phyloP scores from a whole-genome alignment of 2,888 invertebrate species.

The Hypselothyrea guttata region DNA sequence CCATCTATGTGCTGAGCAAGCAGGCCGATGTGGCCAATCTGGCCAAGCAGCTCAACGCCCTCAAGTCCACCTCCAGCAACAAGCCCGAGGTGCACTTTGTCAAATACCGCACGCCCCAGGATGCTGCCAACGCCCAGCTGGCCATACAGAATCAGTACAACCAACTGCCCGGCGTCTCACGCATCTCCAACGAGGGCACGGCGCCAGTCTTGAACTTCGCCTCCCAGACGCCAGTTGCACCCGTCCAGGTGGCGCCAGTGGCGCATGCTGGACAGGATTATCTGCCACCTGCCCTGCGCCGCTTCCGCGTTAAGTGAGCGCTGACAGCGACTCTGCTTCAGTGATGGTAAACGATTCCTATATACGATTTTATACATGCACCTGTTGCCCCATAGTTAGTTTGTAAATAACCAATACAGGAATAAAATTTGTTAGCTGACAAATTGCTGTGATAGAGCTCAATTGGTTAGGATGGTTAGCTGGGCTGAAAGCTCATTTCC shows the following conservation, averaged over 20 bases:
- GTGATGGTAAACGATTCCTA: slow-evolving; percentile 60
- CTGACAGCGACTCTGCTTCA: neutral
- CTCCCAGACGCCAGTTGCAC: slow-evolving; percentile 38
- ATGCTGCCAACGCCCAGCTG: slow-evolving; percentile 79
- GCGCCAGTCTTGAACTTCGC: slow-evolving; percentile 78
- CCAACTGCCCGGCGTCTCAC: slow-evolving; percentile 72
- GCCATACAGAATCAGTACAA: slow-evolving; percentile 79
- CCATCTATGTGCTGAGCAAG: slow-evolving; percentile 80
- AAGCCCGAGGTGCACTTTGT: slow-evolving; percentile 80
- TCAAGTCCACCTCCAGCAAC: slow-evolving; percentile 56
- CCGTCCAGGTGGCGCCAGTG: slow-evolving; percentile 15
- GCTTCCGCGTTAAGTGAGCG: slow-evolving; percentile 68
- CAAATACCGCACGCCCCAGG: slow-evolving; percentile 79
- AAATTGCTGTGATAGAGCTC: slow-evolving; percentile 25
- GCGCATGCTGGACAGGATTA: slow-evolving; percentile 48
- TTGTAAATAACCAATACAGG: slow-evolving; percentile 50
- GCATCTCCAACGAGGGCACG: slow-evolving; percentile 74
- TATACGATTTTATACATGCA: slow-evolving; percentile 23
- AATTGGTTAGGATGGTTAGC: slow-evolving; percentile 4
- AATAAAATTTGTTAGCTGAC: slow-evolving; percentile 59
- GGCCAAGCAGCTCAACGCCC: slow-evolving; percentile 70
- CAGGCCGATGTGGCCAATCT: slow-evolving; percentile 72
- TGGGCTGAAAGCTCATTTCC: slow-evolving; percentile 28
- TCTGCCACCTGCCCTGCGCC: slow-evolving; percentile 66
- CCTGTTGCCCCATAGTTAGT: slow-evolving; percentile 34